Base-by-base conservation (phyloP, 2,888 invertebrate species). In the Trichopria drosophilae region DNA sequence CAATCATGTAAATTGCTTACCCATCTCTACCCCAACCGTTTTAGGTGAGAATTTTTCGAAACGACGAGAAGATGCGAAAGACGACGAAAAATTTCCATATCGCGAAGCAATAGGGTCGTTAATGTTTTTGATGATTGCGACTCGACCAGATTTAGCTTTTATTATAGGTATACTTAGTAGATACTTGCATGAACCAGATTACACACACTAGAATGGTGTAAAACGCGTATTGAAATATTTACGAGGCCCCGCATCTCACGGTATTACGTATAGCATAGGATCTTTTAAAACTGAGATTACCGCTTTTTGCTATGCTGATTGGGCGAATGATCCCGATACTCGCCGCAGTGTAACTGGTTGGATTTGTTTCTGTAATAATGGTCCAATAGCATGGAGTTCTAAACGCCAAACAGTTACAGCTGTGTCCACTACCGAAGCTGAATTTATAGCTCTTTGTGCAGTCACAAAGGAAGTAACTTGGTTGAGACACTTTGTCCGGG, bases 361-460 rank as follows among this genome's bases (percentile, higher is more conserved):
- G 32, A 9, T 44, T 16, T 32, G 32, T 15, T 23, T 35, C 3
- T 50, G 15, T 24, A 53, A 49, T 19, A 26, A 29, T 31, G 50
- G 36, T 1, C 47, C 58, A 22, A 29, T 59, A 15, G 36, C 52
- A 2, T 57, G 54, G 53, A 22, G 47, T 7, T 51, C 48, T 29
- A 20, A 35, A 5, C 24, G 40, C 19, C 59, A 59, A 39, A n/a
- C 45, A 3, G 10, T 41, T 7, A 26, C 48, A n/a, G 20, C 44
- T 22, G 35, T 19, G 6, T 44, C 45, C 26, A 55, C 45, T n/a
- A n/a, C n/a, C n/a, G n/a, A n/a, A n/a, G n/a, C n/a, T n/a, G n/a
- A n/a, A n/a, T n/a, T n/a, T n/a, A n/a, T n/a, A n/a, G n/a, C n/a
- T n/a, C n/a, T n/a, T n/a, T n/a, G n/a, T n/a, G n/a, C n/a, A n/a